Conservation (phyloP, 2,113 vertebrate species). For the Danio rerio region GRCz12tu NC_133191.1:46155501-46156000, state of each 20-base stretch:
- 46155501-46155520: neutral
- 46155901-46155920: too few relatives aligned
- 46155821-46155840: constrained; percentile 37
- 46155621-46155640: neutral
- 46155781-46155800: constrained; percentile 10
- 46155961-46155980: too few relatives aligned
- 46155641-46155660: neutral
- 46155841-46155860: constrained; percentile 32
- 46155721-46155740: constrained; percentile 21
- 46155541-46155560: neutral
- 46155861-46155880: constrained; percentile 31
- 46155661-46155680: constrained; percentile 6
- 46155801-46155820: constrained; percentile 48
- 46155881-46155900: neutral
- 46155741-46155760: constrained; percentile 24
- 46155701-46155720: neutral
- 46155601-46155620: neutral
- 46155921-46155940: too few relatives aligned
- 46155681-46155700: constrained; percentile 13
- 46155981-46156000: too few relatives aligned
- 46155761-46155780: constrained; percentile 37
- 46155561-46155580: constrained; percentile 22
- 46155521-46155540: constrained; percentile 15
- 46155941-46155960: too few relatives aligned
- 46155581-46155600: constrained; percentile 12